A percentile compares a stretch with the other conserved stretches of the same genome.
Evolutionary conservation across 92 coral and sea anemone genomes (phyloP).

Genomic region (Porites lobata): DNA sequence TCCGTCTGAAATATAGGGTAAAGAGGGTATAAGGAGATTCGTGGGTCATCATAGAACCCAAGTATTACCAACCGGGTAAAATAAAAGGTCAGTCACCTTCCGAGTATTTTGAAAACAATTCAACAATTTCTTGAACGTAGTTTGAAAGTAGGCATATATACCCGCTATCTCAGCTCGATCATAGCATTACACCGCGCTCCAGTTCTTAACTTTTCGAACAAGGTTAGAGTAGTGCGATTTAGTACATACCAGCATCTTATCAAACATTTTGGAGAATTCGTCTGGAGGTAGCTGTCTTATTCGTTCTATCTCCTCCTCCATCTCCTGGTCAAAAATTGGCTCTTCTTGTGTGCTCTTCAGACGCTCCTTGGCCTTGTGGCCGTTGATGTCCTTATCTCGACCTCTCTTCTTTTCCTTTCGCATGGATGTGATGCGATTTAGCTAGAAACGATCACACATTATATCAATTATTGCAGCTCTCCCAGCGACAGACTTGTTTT

Average conservation of each 20-base stretch:
- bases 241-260: slow-evolving; percentile 86
- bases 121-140: slow-evolving; percentile 5
- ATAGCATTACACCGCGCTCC: background rate
- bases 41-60: background rate
- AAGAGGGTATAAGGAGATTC: background rate
- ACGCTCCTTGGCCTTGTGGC: slow-evolving; percentile 80
- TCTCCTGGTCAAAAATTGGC: slow-evolving; percentile 62
- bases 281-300: slow-evolving; percentile 70
- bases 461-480: background rate
- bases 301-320: slow-evolving; percentile 72
- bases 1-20: background rate
- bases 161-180: background rate
- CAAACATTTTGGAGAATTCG: slow-evolving; percentile 85
- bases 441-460: slow-evolving; percentile 50
- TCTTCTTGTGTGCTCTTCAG: slow-evolving; percentile 75
- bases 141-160: background rate
- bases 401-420: slow-evolving; percentile 67
- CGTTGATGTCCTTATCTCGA: slow-evolving; percentile 68
- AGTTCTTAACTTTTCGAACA: background rate
- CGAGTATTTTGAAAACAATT: slow-evolving; percentile 14
- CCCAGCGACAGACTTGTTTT: slow-evolving; percentile 2
- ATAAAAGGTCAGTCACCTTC: slow-evolving; percentile 2
- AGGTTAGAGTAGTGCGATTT: background rate
- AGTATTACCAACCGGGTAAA: background rate
- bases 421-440: slow-evolving; percentile 90